Base-by-base conservation (phyloP, 2,888 invertebrate genomes). In the Lapara coniferarum region DNA sequence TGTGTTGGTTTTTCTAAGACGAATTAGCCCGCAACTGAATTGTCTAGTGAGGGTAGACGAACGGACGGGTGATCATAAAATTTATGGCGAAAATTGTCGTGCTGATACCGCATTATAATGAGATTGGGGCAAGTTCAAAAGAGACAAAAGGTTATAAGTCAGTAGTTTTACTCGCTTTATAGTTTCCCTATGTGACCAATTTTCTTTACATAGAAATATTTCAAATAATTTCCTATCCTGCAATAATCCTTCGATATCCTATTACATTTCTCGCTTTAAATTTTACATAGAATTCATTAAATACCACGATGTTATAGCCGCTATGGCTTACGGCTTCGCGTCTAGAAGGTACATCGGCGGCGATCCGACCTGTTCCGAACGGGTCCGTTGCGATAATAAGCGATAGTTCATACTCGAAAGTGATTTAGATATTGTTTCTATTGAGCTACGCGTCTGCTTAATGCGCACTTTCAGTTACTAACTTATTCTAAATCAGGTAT, bases 401-500 rank as follows among this genome's bases (percentile, higher is more conserved):
- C 78, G 81, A 80, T 83, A 83, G 78, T 80, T 79, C 75, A 78
- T 75, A 78, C 82, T 82, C 70, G 86, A 85, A 86, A 86, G 85
- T 85, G 81, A 85, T 84, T 85, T 83, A 84, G 85, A 81, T 85
- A 81, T 83, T 81, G 77, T 81, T 71, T 74, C 70, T 66, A 57
- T 57, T 57, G 57, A 63, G 46, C 59, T 49, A 37, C 14, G 30
- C 57, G 30, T 30, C 57, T 57, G 67, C 74, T 70, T 75, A 71
- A 75, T 74, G 74, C 69, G 71, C 68, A 63, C 63, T 63, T 63
- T 63, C 63, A 63, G 49, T 63, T 63, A 49, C 46, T 63, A 49
- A 49, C 46, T 46, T 63, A 14, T 49, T 44, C 46, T 16, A 16
- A 10, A 46, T 59, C 44, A 12, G 7, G n/a, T 58, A 8, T 10